Base-by-base conservation (phyloP, 2,888 invertebrate genomes). In the Mactromeris polynyma region DNA sequence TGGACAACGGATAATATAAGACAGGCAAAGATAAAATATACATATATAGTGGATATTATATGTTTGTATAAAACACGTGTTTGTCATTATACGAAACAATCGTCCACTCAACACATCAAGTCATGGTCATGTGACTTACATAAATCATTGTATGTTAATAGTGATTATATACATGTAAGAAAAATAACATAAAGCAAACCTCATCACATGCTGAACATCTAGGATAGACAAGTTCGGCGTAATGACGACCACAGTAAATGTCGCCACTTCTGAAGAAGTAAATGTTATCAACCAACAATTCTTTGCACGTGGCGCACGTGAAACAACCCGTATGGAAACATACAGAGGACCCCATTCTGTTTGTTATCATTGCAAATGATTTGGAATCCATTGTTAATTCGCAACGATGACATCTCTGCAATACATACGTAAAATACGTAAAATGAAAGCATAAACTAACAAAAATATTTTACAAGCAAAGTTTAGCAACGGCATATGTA, bases 301-400 rank as follows among this genome's bases (percentile, higher is more conserved):
- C 94, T 42, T 93, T 91, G 89, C 95, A 95, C 38, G 94, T 94
- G 89, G 91, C 90, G 87, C 95, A 95, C 36, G 94, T 93, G 91
- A 95, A 95, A 88, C 95, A 95, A 14, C 94, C 94, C 21, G 95
- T 95, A 84, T 95, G 95, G 94, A 95, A 95, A 84, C 94, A 93
- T n/a, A 92, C 93, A 14, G 90, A 91, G 1, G 93, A 91, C 0
- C 94, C 94, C 79, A 95, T 82, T 40, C 94, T 91, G 51, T 88
- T 90, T 3, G 94, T 94, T 11, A 94, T 91, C 86, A 95, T 94
- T 9, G 94, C 94, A 31, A 95, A 94, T 14, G 91, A 83, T 11
- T 93, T 92, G n/a, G 90, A 86, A 86, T 94, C 95, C 91, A 95
- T 94, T 21, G 88, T 92, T 81, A 91, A 87, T 54, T 94, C 90